Evolutionary conservation across 2,888 invertebrate species (phyloP).

Genomic region (Listrodromus nycthemerus): DNA sequence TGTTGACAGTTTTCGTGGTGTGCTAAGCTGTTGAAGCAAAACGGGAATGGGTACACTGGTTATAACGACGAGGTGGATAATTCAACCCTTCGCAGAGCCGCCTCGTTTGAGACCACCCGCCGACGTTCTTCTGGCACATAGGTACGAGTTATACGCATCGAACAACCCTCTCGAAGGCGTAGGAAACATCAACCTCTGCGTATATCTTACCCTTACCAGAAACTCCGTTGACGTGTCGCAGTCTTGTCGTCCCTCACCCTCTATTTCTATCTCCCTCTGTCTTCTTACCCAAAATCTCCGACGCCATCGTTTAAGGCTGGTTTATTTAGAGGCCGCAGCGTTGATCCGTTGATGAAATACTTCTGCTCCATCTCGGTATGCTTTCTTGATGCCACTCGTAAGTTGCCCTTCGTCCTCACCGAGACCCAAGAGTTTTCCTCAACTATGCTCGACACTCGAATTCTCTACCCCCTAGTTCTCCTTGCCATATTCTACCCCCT

Average conservation of each 20-base stretch:
- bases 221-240: constrained; percentile 49
- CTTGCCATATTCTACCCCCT: constrained; percentile 1
- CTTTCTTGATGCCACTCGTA: constrained; percentile 52
- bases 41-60: constrained; percentile 62
- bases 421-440: constrained; percentile 20
- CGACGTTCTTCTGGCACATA: constrained; percentile 35
- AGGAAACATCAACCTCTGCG: constrained; percentile 48
- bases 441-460: constrained; percentile 11
- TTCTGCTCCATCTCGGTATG: constrained; percentile 72
- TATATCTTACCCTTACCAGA: constrained; percentile 32
- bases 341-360: constrained; percentile 82
- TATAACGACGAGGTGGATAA: constrained; percentile 78
- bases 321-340: constrained; percentile 79
- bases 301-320: constrained; percentile 80
- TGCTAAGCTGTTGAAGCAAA: not conserved
- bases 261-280: constrained; percentile 38
- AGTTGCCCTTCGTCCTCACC: constrained; percentile 45
- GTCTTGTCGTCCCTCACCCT: constrained; percentile 76
- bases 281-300: constrained; percentile 75
- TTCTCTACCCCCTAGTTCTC: not conserved
- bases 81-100: constrained; percentile 80
- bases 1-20: constrained; percentile 53
- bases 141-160: constrained; percentile 48
- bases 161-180: constrained; percentile 54
- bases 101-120: constrained; percentile 74